These are phyloP conservation scores for Philantomba maxwellii DNA, from an alignment of 2,113 vertebrate genomes.

Conservation along the genomic window DNA sequence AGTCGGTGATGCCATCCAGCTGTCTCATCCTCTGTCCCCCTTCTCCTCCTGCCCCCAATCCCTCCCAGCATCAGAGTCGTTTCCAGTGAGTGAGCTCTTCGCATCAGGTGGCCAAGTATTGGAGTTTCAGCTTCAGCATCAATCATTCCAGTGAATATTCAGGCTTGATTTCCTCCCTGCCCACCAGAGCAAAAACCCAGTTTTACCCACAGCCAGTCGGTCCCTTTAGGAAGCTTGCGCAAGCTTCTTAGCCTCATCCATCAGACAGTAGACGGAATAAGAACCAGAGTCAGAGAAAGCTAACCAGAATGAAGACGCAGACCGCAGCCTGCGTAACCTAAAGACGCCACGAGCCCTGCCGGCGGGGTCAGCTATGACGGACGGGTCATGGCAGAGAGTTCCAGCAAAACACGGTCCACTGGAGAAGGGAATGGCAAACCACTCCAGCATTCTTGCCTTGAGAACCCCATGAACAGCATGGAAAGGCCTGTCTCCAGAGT, in stretches of 20 bases:
- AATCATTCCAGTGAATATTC: not conserved
- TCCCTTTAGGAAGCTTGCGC: not conserved
- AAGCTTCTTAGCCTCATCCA: not conserved
- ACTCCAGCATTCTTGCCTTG: not conserved
- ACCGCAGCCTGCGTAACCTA: not conserved
- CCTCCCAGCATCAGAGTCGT: not conserved
- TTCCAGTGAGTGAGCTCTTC: not conserved
- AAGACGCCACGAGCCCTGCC: fast-evolving
- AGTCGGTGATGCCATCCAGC: not conserved
- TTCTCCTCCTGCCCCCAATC: fast-evolving
- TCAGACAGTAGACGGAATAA: not conserved
- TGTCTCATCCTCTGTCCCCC: not conserved
- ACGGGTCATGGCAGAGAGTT: not conserved
- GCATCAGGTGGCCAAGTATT: not conserved
- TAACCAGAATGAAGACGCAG: not conserved
- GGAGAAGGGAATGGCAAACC: not conserved
- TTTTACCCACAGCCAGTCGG: not conserved
- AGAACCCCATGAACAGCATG: not conserved
- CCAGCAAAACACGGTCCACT: not conserved
- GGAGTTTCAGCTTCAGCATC: not conserved
- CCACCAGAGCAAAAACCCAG: not conserved
- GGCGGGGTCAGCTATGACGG: fast-evolving
- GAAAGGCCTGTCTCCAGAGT: not conserved
- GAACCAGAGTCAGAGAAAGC: not conserved
- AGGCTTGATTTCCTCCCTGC: not conserved